These are phyloP conservation scores for Entomobrya proxima DNA, from an alignment of 2,888 invertebrate genomes.

Conservation along the genomic window DNA sequence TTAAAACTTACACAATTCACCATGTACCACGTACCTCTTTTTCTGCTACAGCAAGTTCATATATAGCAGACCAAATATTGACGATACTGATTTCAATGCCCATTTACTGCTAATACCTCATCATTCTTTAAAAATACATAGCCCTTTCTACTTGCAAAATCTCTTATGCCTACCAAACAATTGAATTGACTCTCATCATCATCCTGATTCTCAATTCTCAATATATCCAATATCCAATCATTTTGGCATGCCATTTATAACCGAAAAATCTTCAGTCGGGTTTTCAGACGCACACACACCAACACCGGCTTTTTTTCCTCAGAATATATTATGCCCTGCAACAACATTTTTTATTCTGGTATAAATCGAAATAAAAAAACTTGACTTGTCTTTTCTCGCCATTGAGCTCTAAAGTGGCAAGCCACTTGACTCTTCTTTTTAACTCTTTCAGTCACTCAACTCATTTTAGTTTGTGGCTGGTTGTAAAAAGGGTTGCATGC, in stretches of 20 bases:
- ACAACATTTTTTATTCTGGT: too few relatives aligned
- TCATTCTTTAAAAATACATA: not conserved
- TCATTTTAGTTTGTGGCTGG: not conserved
- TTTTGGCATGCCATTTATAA: not conserved
- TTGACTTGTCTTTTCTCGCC: too few relatives aligned
- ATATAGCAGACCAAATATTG: not conserved
- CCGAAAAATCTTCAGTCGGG: too few relatives aligned
- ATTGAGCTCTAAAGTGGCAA: slow-evolving; percentile 7
- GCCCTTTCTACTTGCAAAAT: not conserved
- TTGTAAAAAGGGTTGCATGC: not conserved
- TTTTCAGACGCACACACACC: not conserved
- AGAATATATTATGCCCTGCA: slow-evolving; percentile 23
- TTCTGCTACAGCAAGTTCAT: not conserved
- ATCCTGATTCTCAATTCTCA: not conserved
- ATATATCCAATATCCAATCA: not conserved
- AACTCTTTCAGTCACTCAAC: slow-evolving; percentile 5
- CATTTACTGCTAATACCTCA: slow-evolving; percentile 24
- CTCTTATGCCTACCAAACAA: slow-evolving; percentile 18
- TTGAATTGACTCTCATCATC: slow-evolving; percentile 26
- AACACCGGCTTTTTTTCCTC: not conserved
- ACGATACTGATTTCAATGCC: not conserved
- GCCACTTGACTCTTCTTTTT: slow-evolving; percentile 32
- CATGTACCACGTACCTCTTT: too few relatives aligned
- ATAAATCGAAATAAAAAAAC: too few relatives aligned
- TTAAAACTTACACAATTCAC: not conserved